A percentile compares a stretch with the other conserved stretches of the same genome.
Evolutionary conservation across 2,888 invertebrate species (phyloP).

Genomic region (Meiosimyza platycephala): DNA sequence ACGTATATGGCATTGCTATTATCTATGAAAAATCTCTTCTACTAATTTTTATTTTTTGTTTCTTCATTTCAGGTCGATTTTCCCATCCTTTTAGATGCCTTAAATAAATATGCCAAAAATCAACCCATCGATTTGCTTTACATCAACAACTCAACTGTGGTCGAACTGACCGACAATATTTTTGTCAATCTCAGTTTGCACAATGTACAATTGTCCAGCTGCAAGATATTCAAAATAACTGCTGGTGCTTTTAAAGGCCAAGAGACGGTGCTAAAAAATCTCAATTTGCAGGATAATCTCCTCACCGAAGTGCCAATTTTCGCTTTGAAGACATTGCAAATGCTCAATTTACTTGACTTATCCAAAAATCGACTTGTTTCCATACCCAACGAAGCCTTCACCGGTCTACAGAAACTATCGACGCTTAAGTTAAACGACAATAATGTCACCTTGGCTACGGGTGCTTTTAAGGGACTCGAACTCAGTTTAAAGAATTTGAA

Average conservation of each 20-base stretch:
- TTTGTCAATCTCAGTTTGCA: conserved; percentile 79
- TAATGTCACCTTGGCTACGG: conserved; percentile 78
- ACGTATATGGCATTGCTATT: too few relatives aligned
- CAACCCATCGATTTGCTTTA: conserved; percentile 85
- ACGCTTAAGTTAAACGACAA: conserved; percentile 90
- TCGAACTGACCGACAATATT: conserved; percentile 74
- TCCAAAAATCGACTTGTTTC: conserved; percentile 82
- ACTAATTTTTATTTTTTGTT: conserved; percentile 11
- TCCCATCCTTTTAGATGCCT: conserved; percentile 76
- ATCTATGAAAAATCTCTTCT: neutral
- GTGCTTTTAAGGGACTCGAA: conserved; percentile 84
- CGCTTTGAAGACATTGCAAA: conserved; percentile 76
- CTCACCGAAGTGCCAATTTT: conserved; percentile 81
- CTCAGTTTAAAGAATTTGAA: conserved; percentile 87
- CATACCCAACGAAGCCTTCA: conserved; percentile 82
- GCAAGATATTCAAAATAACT: conserved; percentile 78
- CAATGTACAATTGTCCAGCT: conserved; percentile 87
- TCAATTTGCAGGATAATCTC: conserved; percentile 88
- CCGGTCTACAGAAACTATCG: conserved; percentile 77
- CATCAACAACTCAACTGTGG: conserved; percentile 87
- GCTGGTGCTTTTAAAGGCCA: conserved; percentile 85
- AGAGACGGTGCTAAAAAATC: conserved; percentile 81
- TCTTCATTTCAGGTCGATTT: conserved; percentile 76
- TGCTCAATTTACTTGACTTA: conserved; percentile 83
- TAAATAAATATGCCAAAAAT: conserved; percentile 76